Evolutionary conservation across 2,797 vertebrate genomes (phyloP).

Genomic region (Cynopterus sphinx): DNA sequence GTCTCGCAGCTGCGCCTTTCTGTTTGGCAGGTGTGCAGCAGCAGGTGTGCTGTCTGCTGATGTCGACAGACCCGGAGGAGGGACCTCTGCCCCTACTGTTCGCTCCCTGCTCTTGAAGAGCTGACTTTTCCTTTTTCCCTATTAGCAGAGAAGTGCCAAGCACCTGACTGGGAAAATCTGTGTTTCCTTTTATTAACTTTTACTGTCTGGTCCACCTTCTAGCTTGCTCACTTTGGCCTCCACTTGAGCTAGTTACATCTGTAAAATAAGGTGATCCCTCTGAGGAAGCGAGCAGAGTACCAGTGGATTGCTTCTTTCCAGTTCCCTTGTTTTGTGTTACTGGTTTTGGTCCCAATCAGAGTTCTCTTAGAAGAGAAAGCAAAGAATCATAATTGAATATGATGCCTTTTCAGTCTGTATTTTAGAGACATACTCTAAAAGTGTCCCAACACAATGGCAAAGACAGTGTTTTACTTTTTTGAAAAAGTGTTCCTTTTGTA

Average conservation of each 20-base stretch:
- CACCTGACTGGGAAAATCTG: background rate
- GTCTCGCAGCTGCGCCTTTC: background rate
- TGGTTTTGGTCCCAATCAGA: background rate
- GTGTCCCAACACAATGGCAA: background rate
- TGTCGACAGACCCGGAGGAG: background rate
- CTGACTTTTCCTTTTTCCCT: background rate
- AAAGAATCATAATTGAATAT: background rate
- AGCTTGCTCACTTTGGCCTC: background rate
- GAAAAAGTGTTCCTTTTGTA: background rate
- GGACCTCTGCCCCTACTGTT: background rate
- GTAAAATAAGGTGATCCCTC: background rate
- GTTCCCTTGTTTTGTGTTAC: background rate
- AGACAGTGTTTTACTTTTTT: background rate
- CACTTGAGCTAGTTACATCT: no score
- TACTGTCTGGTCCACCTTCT: background rate
- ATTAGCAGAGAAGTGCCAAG: background rate
- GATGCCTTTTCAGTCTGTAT: background rate
- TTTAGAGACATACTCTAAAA: background rate
- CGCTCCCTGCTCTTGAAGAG: background rate
- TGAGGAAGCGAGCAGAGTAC: background rate
- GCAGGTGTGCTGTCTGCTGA: conserved; percentile 15
- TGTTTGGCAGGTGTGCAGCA: background rate
- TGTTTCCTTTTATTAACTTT: background rate
- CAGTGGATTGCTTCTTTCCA: background rate
- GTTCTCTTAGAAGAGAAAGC: background rate